Conservation (phyloP, 2,888 invertebrate genomes). For the Keiferia lycopersicella region DNA sequence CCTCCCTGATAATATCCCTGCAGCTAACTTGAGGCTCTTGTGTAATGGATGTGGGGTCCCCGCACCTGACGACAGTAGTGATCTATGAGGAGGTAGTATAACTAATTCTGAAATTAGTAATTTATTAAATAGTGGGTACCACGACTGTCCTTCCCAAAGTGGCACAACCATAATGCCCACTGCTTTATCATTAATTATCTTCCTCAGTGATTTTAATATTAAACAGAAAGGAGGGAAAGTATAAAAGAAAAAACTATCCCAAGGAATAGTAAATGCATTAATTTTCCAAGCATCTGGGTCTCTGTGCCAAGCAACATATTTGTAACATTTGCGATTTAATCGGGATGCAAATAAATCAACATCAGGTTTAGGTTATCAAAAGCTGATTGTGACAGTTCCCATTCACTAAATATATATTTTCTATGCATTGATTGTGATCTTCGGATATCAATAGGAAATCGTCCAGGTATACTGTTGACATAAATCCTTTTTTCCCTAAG, state of each 20-base stretch:
- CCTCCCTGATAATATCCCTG: neutral
- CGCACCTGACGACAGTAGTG: neutral
- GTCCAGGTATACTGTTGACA: constrained; percentile 30
- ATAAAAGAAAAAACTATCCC: constrained; percentile 31
- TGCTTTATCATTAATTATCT: neutral
- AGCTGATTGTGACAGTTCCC: constrained; percentile 15
- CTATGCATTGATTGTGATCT: neutral
- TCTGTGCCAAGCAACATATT: constrained; percentile 19
- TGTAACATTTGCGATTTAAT: constrained; percentile 18
- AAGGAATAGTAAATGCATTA: constrained; percentile 32
- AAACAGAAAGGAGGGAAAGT: constrained; percentile 30
- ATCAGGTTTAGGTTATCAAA: constrained; percentile 1
- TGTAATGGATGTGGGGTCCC: constrained; percentile 1
- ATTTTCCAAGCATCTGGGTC: constrained; percentile 17
- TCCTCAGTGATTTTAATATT: neutral
- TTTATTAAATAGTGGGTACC: neutral
- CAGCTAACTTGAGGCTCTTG: neutral
- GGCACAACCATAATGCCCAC: constrained; percentile 7
- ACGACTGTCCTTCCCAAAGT: neutral
- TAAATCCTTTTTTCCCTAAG: constrained; percentile 20
- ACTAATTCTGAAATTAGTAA: neutral
- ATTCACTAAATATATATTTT: constrained; percentile 10
- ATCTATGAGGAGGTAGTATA: neutral
- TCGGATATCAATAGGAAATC: constrained; percentile 4
- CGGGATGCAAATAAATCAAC: neutral